phyloP scores from a whole-genome alignment of 2,888 invertebrate genomes.

The Chrysodeixis includens region DNA sequence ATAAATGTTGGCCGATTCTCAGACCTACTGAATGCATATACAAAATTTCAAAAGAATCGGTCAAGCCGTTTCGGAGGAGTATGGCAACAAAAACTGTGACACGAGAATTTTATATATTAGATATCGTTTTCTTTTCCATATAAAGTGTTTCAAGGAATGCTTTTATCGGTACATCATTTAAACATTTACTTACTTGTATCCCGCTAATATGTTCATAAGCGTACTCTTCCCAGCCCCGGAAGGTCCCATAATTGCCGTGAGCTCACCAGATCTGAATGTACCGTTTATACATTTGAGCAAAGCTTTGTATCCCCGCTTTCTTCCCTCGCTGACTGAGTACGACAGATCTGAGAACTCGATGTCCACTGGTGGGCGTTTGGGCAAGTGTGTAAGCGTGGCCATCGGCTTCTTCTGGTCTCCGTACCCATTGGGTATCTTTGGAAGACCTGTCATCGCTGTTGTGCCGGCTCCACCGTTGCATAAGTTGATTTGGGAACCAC shows the following conservation, averaged over 20 bases:
- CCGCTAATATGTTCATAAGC: constrained; percentile 96
- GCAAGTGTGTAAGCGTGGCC: constrained; percentile 94
- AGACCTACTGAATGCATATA: no score
- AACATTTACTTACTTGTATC: constrained; percentile 93
- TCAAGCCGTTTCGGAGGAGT: no score
- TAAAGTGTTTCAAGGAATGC: no score
- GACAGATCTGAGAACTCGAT: constrained; percentile 96
- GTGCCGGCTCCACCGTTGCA: constrained; percentile 91
- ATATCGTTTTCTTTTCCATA: no score
- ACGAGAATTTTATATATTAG: no score
- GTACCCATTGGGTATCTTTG: constrained; percentile 93
- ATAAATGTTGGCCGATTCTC: no score
- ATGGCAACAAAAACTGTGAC: no score
- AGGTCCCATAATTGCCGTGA: constrained; percentile 99
- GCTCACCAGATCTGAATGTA: constrained; percentile 96
- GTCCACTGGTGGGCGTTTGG: constrained; percentile 96
- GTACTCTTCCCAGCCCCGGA: constrained; percentile 94
- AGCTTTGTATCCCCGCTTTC: constrained; percentile 94
- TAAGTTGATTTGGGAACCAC: constrained; percentile 92
- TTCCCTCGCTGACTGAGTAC: constrained; percentile 96
- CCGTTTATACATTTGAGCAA: constrained; percentile 97
- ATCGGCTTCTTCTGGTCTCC: constrained; percentile 93
- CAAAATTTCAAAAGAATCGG: no score
- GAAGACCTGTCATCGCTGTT: constrained; percentile 86
- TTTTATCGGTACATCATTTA: no score